phyloP scores from a whole-genome alignment of 2,797 vertebrate species.

The Crenichthys baileyi region DNA sequence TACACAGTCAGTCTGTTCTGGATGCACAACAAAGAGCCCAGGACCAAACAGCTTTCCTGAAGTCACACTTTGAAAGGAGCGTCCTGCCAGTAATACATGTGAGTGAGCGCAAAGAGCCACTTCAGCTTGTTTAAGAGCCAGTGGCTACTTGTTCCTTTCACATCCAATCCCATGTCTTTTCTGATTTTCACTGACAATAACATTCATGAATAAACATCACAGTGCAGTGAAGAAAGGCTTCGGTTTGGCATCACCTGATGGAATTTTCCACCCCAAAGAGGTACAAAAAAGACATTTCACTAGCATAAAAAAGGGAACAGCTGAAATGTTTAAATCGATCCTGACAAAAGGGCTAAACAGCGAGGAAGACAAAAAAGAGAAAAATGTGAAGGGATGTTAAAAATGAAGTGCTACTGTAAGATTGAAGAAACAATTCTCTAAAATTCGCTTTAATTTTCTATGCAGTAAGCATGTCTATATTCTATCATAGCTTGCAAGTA shows the following conservation, averaged over 20 bases:
- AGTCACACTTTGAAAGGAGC: slow-evolving; percentile 35
- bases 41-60: slow-evolving; percentile 27
- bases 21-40: slow-evolving; percentile 22
- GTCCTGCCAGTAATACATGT: slow-evolving; percentile 60
- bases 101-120: slow-evolving; percentile 43
- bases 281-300: slow-evolving; percentile 54
- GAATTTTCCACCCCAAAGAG: slow-evolving; percentile 42
- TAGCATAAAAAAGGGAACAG: slow-evolving; percentile 31
- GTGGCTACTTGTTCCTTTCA: slow-evolving; percentile 57
- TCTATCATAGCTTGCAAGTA: slow-evolving; percentile 1
- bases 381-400: slow-evolving; percentile 21
- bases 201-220: slow-evolving; percentile 54
- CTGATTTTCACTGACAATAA: slow-evolving; percentile 29
- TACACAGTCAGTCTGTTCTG: not conserved
- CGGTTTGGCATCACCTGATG: slow-evolving; percentile 53
- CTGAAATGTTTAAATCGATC: slow-evolving; percentile 46
- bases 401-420: slow-evolving; percentile 38
- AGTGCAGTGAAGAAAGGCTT: not conserved
- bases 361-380: slow-evolving; percentile 15
- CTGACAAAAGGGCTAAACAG: slow-evolving; percentile 30
- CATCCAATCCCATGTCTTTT: slow-evolving; percentile 58
- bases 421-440: slow-evolving; percentile 40
- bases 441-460: slow-evolving; percentile 24
- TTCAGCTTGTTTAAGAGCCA: slow-evolving; percentile 65
- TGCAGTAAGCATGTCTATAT: not conserved